A percentile compares a stretch with the other conserved stretches of the same genome.
Conservation (phyloP, 2,888 invertebrate genomes). For the Drosophila planitibia region DNA sequence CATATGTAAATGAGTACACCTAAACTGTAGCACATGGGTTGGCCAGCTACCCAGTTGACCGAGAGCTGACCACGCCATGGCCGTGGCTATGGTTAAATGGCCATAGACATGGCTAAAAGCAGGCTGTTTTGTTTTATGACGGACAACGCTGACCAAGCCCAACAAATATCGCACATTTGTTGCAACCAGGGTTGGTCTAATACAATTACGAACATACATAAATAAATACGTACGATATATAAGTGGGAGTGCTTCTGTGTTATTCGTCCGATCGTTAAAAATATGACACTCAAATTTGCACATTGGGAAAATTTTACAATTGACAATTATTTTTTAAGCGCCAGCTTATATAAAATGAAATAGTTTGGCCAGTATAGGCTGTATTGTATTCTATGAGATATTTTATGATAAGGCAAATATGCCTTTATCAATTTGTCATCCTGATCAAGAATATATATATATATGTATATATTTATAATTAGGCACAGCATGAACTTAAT, state of each 20-base stretch:
- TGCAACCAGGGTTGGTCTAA: conserved; percentile 58
- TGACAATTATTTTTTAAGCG: background rate
- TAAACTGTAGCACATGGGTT: conserved; percentile 74
- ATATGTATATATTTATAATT: background rate
- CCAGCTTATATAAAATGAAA: background rate
- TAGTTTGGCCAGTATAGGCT: background rate
- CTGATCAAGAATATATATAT: background rate
- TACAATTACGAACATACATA: conserved; percentile 2
- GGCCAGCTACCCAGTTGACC: conserved; percentile 59
- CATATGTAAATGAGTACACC: conserved; percentile 68
- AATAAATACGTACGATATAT: background rate
- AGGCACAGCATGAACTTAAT: background rate
- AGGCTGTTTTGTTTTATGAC: conserved; percentile 67
- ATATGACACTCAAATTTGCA: background rate
- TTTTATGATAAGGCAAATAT: background rate
- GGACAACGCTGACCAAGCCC: conserved; percentile 69
- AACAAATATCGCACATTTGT: conserved; percentile 70
- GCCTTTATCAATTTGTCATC: background rate
- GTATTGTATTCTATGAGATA: background rate
- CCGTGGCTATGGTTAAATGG: conserved; percentile 43
- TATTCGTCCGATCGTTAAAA: background rate
- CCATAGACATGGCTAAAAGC: conserved; percentile 43
- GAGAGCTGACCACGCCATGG: conserved; percentile 61
- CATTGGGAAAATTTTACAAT: background rate
- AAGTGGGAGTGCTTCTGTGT: conserved; percentile 2